Base-by-base conservation (phyloP, 1,140 invertebrate species). In the Anoplolepis gracilipes region DNA sequence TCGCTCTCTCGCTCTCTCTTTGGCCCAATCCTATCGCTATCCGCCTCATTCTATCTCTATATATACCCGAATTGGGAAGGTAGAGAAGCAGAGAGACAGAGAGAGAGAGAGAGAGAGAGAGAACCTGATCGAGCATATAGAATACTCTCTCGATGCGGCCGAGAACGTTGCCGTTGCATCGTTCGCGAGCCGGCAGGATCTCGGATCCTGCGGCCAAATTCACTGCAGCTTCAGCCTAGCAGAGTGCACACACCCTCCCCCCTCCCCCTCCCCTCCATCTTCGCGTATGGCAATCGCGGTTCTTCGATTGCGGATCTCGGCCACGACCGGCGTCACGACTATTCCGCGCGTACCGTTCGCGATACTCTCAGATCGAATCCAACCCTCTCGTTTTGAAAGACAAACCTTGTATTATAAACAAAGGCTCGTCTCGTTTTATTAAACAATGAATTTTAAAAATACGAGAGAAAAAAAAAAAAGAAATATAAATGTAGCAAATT, bases 101-200 rank as follows among this genome's bases (percentile, higher is more conserved):
- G n/a, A 55, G 73, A 10, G 25, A 65, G 67, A 82, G 67, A 49
- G 62, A 36, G 42, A 39, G 81, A 76, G n/a, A 13, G 39, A 8
- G 70, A 67, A 75, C 61, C 65, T 85, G 72, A 67, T 81, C 61
- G 81, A 75, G 84, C 72, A 61, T 30, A 70, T 42, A 73, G 77
- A 89, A 88, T 88, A 89, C 78, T 89, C 46, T 49, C 46, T 88
- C 73, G 84, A 81, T 75, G 64, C 59, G 67, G 59, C 57, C 72
- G 84, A 72, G 78, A 89, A 89, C 88, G 81, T 89, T 70, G 72
- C 79, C 81, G 85, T 76, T n/a, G 86, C 90, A 90, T 91, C 90
- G 86, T 90, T 90, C 69, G 87, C 86, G 82, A 91, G 90, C 90
- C 91, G 82, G 49, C 53, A 78, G 88, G 78, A 88, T 92, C 88